These are phyloP conservation scores for Eumeta japonica DNA, from an alignment of 1,140 invertebrate genomes.

Conservation along the genomic window DNA sequence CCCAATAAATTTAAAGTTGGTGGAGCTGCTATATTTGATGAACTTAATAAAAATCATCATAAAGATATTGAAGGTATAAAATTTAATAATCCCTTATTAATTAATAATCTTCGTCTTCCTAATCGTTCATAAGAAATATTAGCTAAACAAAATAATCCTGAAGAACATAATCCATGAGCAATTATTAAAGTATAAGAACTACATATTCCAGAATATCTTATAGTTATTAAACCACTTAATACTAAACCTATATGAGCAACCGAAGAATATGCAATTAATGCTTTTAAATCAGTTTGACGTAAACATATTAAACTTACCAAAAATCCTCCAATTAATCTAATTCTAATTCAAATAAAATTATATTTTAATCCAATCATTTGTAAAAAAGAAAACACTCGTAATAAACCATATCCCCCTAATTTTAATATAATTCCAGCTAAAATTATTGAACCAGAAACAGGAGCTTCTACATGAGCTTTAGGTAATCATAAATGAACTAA, in stretches of 20 bases:
- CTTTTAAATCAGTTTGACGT: constrained; percentile 62
- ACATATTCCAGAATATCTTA: constrained; percentile 44
- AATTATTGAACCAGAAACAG: constrained; percentile 68
- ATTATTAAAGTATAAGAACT: constrained; percentile 63
- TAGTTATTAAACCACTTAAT: constrained; percentile 50
- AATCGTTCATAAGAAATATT: constrained; percentile 64
- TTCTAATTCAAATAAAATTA: constrained; percentile 50
- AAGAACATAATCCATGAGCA: constrained; percentile 67
- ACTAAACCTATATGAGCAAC: constrained; percentile 62
- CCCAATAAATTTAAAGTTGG: constrained; percentile 51
- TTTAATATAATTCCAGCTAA: constrained; percentile 70
- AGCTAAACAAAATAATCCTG: constrained; percentile 67
- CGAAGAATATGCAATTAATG: constrained; percentile 65
- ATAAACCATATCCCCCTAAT: constrained; percentile 65
- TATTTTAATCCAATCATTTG: constrained; percentile 42
- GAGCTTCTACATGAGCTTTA: constrained; percentile 73
- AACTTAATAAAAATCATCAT: constrained; percentile 63
- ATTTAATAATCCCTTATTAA: constrained; percentile 53
- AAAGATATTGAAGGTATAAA: constrained; percentile 54
- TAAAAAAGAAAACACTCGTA: constrained; percentile 55
- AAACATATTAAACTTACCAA: constrained; percentile 63
- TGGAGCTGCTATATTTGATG: constrained; percentile 51
- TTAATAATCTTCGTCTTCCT: constrained; percentile 40
- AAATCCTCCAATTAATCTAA: constrained; percentile 59
- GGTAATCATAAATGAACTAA: constrained; percentile 69